Conservation (phyloP, 2,888 invertebrate species). For the Drosophila atroscutellata region DNA sequence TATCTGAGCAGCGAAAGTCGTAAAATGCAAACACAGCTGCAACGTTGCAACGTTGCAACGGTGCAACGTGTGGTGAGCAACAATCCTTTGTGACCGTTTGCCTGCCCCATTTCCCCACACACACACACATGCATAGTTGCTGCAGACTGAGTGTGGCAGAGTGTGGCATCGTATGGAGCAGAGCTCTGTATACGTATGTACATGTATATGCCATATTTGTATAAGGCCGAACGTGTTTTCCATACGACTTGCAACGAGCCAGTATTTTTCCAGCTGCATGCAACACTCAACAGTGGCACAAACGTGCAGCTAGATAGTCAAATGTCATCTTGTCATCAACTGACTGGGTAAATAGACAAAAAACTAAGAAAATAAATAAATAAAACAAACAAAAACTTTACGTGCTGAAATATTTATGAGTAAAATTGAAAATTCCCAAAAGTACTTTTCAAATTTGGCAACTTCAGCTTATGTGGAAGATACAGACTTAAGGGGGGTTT, state of each 20-base stretch:
- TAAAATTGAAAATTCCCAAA: not conserved
- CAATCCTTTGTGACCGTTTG: conserved; percentile 32
- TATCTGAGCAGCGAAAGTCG: conserved; percentile 32
- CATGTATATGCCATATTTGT: conserved; percentile 20
- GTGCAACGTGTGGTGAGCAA: conserved; percentile 17
- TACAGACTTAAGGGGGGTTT: not conserved
- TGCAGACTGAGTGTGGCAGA: conserved; percentile 9
- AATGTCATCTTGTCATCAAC: not conserved
- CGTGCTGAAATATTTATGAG: not conserved
- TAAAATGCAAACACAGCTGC: conserved; percentile 59
- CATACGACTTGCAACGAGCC: conserved; percentile 13
- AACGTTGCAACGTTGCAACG: conserved; percentile 8
- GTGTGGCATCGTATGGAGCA: not conserved
- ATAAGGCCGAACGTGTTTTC: conserved; percentile 5
- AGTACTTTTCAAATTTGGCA: not conserved
- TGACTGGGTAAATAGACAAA: not conserved
- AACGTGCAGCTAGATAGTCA: not conserved
- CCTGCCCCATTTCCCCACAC: conserved; percentile 7
- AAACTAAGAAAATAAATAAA: not conserved
- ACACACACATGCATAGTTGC: conserved; percentile 14
- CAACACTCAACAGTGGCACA: not conserved
- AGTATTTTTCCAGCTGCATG: conserved; percentile 29
- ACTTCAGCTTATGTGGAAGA: not conserved
- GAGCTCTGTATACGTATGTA: not conserved
- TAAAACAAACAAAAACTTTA: not conserved